Conservation (phyloP, 2,888 invertebrate species). For the Tanytarsus gracilentus region DNA sequence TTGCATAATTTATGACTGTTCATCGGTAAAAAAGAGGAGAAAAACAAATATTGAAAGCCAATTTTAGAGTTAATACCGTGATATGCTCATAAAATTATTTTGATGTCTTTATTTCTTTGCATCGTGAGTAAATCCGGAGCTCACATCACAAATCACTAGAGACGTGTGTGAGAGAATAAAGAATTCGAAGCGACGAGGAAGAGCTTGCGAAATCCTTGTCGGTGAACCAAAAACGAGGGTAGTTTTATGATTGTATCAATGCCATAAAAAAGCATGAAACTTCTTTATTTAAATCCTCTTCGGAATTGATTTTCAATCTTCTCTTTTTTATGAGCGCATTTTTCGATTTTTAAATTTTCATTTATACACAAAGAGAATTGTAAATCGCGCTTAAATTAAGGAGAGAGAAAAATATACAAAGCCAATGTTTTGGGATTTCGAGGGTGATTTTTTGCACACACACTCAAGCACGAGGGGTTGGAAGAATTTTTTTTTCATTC, state of each 20-base stretch:
- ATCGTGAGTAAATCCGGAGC: too few species aligned
- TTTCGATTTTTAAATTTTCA: background rate
- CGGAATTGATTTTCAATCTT: constrained; percentile 12
- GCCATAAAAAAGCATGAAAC: constrained; percentile 18
- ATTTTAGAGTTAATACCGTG: too few species aligned
- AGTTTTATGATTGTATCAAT: constrained; percentile 18
- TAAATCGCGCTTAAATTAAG: background rate
- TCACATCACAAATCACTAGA: too few species aligned
- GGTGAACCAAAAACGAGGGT: constrained; percentile 13
- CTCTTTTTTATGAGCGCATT: background rate
- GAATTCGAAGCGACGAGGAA: background rate
- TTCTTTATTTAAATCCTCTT: constrained; percentile 12
- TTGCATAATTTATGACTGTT: constrained; percentile 10
- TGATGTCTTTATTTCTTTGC: too few species aligned
- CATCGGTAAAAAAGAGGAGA: background rate
- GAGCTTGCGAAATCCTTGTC: constrained; percentile 10
- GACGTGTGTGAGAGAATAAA: constrained; percentile 7
- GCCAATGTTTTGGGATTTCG: constrained; percentile 28
- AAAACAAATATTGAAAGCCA: background rate
- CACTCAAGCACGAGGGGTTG: constrained; percentile 10
- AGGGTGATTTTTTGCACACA: constrained; percentile 22
- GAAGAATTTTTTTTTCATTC: background rate
- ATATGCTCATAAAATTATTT: too few species aligned
- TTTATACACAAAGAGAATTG: background rate
- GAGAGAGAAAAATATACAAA: background rate